Conservation (phyloP, 2,797 vertebrate species). For the Lutjanus campechanus region DNA sequence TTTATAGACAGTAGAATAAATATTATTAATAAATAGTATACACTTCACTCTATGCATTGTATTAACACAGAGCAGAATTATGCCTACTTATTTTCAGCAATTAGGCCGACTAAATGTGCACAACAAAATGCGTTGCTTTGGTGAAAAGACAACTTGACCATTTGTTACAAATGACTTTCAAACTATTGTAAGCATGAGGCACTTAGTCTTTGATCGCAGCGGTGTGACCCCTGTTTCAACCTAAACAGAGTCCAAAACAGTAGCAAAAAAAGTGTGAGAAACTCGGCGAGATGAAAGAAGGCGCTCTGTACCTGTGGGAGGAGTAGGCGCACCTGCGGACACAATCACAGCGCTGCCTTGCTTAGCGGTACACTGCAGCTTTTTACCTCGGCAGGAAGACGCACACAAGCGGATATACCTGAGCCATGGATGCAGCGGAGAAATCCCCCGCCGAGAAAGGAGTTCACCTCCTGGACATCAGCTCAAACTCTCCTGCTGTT, state of each 20-base stretch:
- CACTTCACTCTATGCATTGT: no score
- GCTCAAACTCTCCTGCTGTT: constrained; percentile 19
- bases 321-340: constrained; percentile 69
- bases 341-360: background rate
- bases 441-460: constrained; percentile 17
- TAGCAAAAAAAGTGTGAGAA: constrained; percentile 49
- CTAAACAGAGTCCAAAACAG: background rate
- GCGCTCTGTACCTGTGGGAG: constrained; percentile 65
- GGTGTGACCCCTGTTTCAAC: constrained; percentile 62
- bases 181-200: background rate
- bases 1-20: no score
- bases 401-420: constrained; percentile 26
- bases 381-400: constrained; percentile 5
- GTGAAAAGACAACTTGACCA: background rate
- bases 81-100: no score
- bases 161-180: background rate
- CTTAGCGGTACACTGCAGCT: background rate
- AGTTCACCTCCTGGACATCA: constrained; percentile 58
- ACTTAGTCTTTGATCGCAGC: constrained; percentile 45
- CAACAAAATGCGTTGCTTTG: background rate
- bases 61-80: no score
- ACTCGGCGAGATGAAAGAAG: constrained; percentile 62
- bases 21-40: no score
- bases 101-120: no score
- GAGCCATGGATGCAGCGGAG: constrained; percentile 58